Base-by-base conservation (phyloP, 2,888 invertebrate genomes). In the Xestobium rufovillosum region DNA sequence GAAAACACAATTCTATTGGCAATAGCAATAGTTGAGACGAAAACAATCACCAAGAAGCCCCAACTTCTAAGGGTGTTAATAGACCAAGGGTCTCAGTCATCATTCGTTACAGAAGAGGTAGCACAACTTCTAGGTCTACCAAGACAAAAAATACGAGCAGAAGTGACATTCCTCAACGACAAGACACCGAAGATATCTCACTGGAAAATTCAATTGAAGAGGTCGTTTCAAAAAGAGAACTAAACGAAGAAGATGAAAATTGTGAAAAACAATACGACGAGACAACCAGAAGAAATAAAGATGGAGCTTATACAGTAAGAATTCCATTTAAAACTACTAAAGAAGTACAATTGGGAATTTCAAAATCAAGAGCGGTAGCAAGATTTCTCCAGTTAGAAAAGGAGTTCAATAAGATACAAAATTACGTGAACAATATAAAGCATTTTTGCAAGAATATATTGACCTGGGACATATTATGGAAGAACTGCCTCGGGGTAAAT, bases 401-500 rank as follows among this genome's bases (percentile, higher is more conserved):
- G n/a, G n/a, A n/a, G n/a, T n/a, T n/a, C n/a, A n/a, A n/a, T n/a
- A n/a, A n/a, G n/a, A n/a, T n/a, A n/a, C n/a, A n/a, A n/a, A n/a
- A n/a, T n/a, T n/a, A n/a, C n/a, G n/a, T n/a, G n/a, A n/a, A n/a
- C n/a, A 42, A 23, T 46, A 46, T 27, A 28, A 15, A 4, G 10
- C 14, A 14, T 45, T 45, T 17, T 45, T 46, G 44, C 15, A 26
- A 3, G 42, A 45, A 26, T 44, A 47, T 27, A 2, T 39, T 2
- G 23, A 36, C 1, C 23, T 44, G 10, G 39, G 37, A 3, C 47
- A 47, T 17, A 47, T 47, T 42, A 19, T 26, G n/a, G 8, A 3
- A 16, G 26, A 31, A 3, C n/a, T n/a, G n/a, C n/a, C n/a, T n/a
- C 26, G 23, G 9, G 4, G 15, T 9, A 17, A 23, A 3, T 3